Percentiles rank a stretch among this genome's conserved stretches.
Evolutionary conservation across 2,888 invertebrate genomes (phyloP).

Genomic region (Helicoverpa assulta): DNA sequence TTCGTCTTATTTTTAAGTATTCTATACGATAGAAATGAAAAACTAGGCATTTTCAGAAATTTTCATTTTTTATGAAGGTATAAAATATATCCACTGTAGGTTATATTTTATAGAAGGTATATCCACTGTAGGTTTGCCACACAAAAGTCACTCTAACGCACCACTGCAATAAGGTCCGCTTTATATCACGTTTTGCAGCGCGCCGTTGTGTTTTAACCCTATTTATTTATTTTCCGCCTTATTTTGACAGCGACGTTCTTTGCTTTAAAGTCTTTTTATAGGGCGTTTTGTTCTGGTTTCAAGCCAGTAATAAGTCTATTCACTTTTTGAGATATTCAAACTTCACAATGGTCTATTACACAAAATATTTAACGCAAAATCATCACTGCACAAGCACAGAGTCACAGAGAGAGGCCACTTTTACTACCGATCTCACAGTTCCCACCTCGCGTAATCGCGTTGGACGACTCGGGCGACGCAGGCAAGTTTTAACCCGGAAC

Average conservation of each 20-base stretch:
- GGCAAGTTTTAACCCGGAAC: constrained; percentile 80
- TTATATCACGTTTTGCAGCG: constrained; percentile 70
- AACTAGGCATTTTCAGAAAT: no score
- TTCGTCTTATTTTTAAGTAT: no score
- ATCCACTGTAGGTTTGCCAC: constrained; percentile 63
- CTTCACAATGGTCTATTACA: constrained; percentile 54
- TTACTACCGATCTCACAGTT: constrained; percentile 82
- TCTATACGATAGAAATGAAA: no score
- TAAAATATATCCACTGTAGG: no score
- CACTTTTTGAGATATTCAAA: constrained; percentile 47
- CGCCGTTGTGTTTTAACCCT: constrained; percentile 82
- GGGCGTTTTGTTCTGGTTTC: constrained; percentile 59
- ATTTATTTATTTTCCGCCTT: constrained; percentile 88
- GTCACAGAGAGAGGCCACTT: constrained; percentile 77
- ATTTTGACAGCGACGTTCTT: constrained; percentile 82
- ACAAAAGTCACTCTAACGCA: constrained; percentile 74
- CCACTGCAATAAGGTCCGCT: constrained; percentile 75
- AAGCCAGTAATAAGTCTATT: constrained; percentile 59
- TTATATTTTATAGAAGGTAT: no score
- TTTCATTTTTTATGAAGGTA: no score
- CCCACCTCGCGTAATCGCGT: constrained; percentile 88
- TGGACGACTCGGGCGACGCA: constrained; percentile 87
- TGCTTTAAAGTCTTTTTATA: constrained; percentile 59
- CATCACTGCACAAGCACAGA: constrained; percentile 70
- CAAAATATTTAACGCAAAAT: constrained; percentile 72